Base-by-base conservation (phyloP, 2,888 invertebrate species). In the Helleia helle region DNA sequence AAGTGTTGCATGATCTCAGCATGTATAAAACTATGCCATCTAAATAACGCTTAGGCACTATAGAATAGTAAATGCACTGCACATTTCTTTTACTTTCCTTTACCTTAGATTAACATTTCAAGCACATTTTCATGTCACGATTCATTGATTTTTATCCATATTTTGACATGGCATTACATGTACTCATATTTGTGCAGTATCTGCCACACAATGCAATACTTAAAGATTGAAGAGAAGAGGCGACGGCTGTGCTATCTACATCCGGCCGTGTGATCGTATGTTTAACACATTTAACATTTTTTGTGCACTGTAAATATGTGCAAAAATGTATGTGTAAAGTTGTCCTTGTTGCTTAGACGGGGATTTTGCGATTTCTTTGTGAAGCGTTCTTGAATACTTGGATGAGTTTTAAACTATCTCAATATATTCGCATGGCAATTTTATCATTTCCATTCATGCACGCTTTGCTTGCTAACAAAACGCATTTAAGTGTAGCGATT, bases 131-230 rank as follows among this genome's bases (percentile, higher is more conserved):
- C 7, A 18, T 12, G 12, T 9, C 24, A 2, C 9, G 18, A 24
- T n/a, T 15, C 13, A 27, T 15, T 14, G 24, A 13, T 40, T 13
- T 34, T 27, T 36, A 22, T 28, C 2, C 27, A 4, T 15, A 15
- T 7, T 25, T 25, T 31, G 30, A 17, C 36, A 18, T 29, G 12
- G 15, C 7, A 37, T n/a, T 29, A 46, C 30, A 28, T 37, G 44
- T 52, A 60, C 72, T 75, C 71, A 60, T 69, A 67, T 76, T 71
- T 77, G 54, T 64, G 69, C 81, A 84, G 84, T 71, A 71, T 65
- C 83, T 72, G 72, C 80, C 67, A 75, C 70, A 71, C 80, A 77
- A 75, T 76, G 70, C 81, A 83, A 71, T 81, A 83, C 80, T 71
- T 83, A 83, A 75, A 74, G 56, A 68, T 80, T 50, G 72, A 80